A percentile compares a stretch with the other conserved stretches of the same genome.
Evolutionary conservation across 2,888 invertebrate species (phyloP).

Genomic region (Dioctria rufipes): DNA sequence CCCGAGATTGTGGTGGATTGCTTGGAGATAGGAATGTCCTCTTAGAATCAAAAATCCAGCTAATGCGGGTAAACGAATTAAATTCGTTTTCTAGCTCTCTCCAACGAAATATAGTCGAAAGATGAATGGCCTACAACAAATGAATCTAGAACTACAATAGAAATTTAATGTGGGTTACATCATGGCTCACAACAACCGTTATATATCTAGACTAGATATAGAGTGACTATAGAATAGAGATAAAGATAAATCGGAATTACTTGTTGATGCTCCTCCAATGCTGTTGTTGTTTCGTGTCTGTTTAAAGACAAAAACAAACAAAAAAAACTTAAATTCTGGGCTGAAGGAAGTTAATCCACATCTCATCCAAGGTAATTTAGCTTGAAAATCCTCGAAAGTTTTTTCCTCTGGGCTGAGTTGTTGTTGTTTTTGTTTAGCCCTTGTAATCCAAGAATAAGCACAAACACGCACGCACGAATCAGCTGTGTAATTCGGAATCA

Average conservation of each 20-base stretch:
- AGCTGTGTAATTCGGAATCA: constrained; percentile 24
- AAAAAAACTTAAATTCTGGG: neutral
- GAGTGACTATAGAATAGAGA: neutral
- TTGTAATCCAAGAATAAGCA: neutral
- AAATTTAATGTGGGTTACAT: no score
- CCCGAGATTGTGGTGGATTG: neutral
- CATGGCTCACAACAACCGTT: neutral
- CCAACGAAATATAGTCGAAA: no score
- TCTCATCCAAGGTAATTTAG: neutral
- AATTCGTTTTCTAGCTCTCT: no score
- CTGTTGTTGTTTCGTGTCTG: neutral
- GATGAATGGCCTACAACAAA: no score
- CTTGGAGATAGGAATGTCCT: neutral
- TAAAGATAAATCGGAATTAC: constrained; percentile 8
- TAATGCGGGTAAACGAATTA: no score
- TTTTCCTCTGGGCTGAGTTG: neutral
- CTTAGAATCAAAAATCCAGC: no score
- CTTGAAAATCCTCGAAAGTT: constrained; percentile 6
- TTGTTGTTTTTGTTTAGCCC: neutral
- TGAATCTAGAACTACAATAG: no score
- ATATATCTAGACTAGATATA: neutral
- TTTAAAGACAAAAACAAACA: neutral
- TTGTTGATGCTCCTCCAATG: constrained; percentile 4
- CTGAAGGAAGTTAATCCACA: constrained; percentile 5
- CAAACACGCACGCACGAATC: neutral